Conservation (phyloP, 2,113 vertebrate genomes). For the Petaurus breviceps region DNA sequence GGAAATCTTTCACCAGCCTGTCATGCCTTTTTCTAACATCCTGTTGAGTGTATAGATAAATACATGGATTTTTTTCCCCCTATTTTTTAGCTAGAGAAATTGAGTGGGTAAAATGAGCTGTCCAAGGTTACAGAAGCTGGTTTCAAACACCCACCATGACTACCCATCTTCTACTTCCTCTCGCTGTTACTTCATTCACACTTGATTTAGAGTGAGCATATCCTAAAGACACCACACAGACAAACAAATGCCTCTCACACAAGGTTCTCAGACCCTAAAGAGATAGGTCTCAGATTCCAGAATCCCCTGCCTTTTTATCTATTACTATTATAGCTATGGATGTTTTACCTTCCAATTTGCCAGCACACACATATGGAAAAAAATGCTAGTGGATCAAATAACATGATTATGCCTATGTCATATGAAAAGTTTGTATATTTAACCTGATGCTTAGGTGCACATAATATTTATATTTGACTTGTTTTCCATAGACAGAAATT, state of each 20-base stretch:
- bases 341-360: not conserved
- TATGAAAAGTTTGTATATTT: not conserved
- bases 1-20: not conserved
- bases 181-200: not conserved
- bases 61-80: not conserved
- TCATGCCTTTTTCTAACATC: not conserved
- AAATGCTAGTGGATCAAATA: not conserved
- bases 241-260: not conserved
- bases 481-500: not conserved
- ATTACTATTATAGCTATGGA: not conserved
- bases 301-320: not conserved
- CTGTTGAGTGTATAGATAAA: not conserved
- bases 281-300: not conserved
- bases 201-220: not conserved
- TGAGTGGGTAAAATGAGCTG: not conserved
- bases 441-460: not conserved
- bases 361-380: not conserved
- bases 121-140: not conserved
- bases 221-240: not conserved
- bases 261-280: not conserved
- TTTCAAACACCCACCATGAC: not conserved
- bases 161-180: not conserved
- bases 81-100: not conserved
- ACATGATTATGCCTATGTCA: not conserved
- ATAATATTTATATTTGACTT: not conserved